Evolutionary conservation across 2,113 vertebrate genomes (phyloP).

Genomic region (Furnarius figulus): DNA sequence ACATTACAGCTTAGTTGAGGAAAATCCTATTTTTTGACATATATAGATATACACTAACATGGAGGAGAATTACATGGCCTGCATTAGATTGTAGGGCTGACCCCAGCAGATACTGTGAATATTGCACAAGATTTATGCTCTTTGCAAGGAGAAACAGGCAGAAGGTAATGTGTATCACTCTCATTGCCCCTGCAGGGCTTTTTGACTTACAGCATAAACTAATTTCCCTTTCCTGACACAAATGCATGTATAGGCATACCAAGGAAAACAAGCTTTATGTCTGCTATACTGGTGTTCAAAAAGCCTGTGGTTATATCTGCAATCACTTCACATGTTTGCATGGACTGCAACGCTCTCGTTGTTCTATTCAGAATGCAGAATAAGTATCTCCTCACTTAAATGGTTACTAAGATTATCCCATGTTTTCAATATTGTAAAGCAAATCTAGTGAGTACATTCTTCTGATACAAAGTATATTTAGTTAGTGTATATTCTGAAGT

Average conservation of each 20-base stretch:
- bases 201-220: neutral
- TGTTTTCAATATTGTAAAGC: neutral
- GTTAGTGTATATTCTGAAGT: neutral
- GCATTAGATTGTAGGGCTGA: neutral
- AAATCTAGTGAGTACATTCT: neutral
- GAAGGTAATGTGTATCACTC: neutral
- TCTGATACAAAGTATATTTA: neutral
- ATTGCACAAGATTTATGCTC: neutral
- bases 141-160: neutral
- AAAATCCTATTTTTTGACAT: neutral
- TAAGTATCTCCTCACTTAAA: neutral
- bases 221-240: neutral
- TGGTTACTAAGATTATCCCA: neutral
- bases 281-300: neutral
- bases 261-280: neutral
- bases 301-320: neutral
- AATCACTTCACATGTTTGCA: neutral
- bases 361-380: neutral
- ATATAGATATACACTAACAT: neutral
- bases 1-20: neutral
- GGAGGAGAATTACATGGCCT: neutral
- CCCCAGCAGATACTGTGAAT: neutral
- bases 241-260: neutral
- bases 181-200: neutral
- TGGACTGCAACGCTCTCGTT: neutral